Conservation (phyloP, 1,140 invertebrate species). For the Nomia melanderi region DNA sequence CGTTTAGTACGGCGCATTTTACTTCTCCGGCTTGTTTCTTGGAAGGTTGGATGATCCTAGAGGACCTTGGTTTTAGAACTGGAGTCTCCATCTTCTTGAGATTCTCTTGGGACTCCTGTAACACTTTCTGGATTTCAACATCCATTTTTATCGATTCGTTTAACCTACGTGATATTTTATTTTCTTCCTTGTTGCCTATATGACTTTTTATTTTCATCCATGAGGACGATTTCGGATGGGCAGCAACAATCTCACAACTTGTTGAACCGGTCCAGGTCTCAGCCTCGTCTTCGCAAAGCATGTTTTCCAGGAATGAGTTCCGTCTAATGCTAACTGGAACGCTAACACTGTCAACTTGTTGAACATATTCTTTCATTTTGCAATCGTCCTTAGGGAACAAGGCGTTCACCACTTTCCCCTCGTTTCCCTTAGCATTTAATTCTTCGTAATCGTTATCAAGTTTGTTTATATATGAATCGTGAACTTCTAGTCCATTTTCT, state of each 20-base stretch:
- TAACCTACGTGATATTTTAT: neutral
- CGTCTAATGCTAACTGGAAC: conserved; percentile 47
- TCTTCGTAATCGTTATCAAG: neutral
- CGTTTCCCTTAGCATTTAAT: neutral
- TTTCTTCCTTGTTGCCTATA: neutral
- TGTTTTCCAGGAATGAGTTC: conserved; percentile 71
- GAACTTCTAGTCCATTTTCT: neutral
- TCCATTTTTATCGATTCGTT: conserved; percentile 12
- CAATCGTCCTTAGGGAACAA: neutral
- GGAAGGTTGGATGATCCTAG: neutral
- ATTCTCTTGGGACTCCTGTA: neutral
- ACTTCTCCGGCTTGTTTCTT: conserved; percentile 62
- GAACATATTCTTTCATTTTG: neutral
- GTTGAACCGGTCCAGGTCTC: neutral
- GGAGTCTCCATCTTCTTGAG: neutral
- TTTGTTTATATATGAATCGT: too few species aligned
- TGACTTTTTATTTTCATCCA: neutral
- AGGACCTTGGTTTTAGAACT: neutral
- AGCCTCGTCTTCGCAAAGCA: conserved; percentile 62
- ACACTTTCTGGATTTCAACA: neutral
- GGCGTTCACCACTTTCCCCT: neutral
- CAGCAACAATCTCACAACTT: conserved; percentile 59
- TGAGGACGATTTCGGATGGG: conserved; percentile 47
- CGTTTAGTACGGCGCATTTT: conserved; percentile 74
- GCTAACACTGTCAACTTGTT: neutral